Base-by-base conservation (phyloP, 1,140 invertebrate species). In the Sitobion miscanthi region DNA sequence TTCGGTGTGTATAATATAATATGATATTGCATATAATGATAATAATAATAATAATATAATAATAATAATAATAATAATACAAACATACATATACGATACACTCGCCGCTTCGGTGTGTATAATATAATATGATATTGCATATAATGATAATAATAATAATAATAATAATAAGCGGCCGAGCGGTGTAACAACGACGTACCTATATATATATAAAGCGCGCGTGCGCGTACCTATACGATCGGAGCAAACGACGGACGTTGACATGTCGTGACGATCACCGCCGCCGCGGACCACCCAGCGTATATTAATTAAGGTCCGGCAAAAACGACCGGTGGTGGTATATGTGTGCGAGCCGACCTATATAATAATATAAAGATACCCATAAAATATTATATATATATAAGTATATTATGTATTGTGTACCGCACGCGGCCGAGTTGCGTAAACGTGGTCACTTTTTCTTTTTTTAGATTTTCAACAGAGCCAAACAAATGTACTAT, bases 261-360 rank as follows among this genome's bases (percentile, higher is more conserved):
- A 91, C 90, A 91, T 91, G 90, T 91, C 90, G 90, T 91, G 90
- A 91, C 90, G 89, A 14, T 90, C 54, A 45, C 20, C 69, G 90
- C 30, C 47, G 90, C 30, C 62, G 69, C 69, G 90, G 90, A 91
- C 90, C 90, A 91, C 90, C 90, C 90, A 91, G 69, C n/a, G 69
- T 91, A 91, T 91, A 90, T 69, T 91, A 91, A 91, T 91, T 91
- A 91, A 77, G 90, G 90, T 30, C 69, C n/a, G 45, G 89, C 57
- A 77, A 77, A 90, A 90, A 90, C 89, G 89, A 25, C 89, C 57
- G 52, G 23, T 35, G 62, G 90, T 91, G 45, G 69, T 91, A n/a
- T 23, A 83, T 86, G 42, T 42, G 38, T 25, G 4, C 23, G 42
- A 2, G 45, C 38, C 90, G 69, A 90, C 89, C 89, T 90, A 90